Base-by-base conservation (phyloP, 64 coral and sea anemone species). In the Pachyseris speciosa region DNA sequence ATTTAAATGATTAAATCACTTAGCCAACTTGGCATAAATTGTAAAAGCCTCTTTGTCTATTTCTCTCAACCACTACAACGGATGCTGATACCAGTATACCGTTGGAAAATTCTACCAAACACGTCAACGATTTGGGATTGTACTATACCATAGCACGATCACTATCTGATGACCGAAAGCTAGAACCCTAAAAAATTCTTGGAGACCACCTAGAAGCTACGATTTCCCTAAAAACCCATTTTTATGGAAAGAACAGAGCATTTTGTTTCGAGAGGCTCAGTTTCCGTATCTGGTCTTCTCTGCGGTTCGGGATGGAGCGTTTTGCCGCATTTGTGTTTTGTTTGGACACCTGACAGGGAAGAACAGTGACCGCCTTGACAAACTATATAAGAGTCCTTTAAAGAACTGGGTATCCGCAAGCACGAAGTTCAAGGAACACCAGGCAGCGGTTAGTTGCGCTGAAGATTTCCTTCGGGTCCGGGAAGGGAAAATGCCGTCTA, bases 291-390 rank as follows among this genome's bases (percentile, higher is more conserved):
- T 94, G 16, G 84, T 94, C 75, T 94, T 83, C 84, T 88, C 84
- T 80, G 75, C 33, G 65, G 48, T 75, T 81, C 74, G 22, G 75
- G 66, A 94, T 94, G 91, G 84, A 60, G 84, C 85, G 51, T 89
- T 89, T 89, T 89, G 85, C 86, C 76, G 49, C 41, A 65, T 83
- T 83, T 88, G 86, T 94, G 68, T 89, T 74, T 74, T 89, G 40
- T 94, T 94, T 94, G 92, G 85, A 85, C 69, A 85, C 70, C 52
- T 77, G 25, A 75, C 90, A 92, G 90, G 90, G 69, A 81, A 94
- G 26, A 87, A 93, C 83, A 78, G 84, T 87, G 91, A 81, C 58
- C 61, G 34, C 71, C 74, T 93, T 69, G 91, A 86, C 72, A 93
- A 70, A 59, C 83, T 93, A 67, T 78, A 87, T 30, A 87, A 87